These are phyloP conservation scores for Nemotelus pantherinus DNA, from an alignment of 2,888 invertebrate species.

Conservation along the genomic window DNA sequence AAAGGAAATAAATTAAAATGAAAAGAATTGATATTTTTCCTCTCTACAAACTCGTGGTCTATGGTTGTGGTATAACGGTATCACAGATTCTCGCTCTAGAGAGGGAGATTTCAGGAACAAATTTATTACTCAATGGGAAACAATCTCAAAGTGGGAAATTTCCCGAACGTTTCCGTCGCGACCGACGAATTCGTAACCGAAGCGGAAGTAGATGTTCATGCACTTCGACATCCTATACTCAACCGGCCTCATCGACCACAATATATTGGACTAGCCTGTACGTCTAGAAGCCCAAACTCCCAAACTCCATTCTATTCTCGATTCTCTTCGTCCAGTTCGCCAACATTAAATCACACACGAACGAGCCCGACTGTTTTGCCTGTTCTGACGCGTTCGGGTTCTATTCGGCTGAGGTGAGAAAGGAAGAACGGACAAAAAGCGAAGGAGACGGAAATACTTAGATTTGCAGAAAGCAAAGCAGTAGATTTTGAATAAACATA, in stretches of 20 bases:
- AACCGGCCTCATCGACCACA: conserved; percentile 45
- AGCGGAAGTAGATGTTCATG: conserved; percentile 52
- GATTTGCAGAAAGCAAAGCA: conserved; percentile 25
- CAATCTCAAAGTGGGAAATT: conserved; percentile 54
- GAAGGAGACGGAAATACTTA: conserved; percentile 35
- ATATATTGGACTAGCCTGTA: conserved; percentile 46
- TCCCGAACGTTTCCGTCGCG: conserved; percentile 53
- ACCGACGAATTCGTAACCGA: conserved; percentile 53
- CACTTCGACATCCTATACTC: conserved; percentile 50
- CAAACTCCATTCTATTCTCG: not conserved
- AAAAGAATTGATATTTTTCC: conserved; percentile 40
- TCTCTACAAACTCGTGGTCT: conserved; percentile 23
- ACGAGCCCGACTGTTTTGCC: conserved; percentile 12
- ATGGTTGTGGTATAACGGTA: conserved; percentile 20
- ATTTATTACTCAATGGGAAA: conserved; percentile 53
- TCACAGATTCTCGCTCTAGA: conserved; percentile 34
- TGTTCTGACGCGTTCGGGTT: not conserved
- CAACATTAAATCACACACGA: conserved; percentile 18
- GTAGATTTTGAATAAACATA: conserved; percentile 20
- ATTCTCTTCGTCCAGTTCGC: not conserved
- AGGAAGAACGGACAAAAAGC: not conserved
- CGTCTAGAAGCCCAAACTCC: conserved; percentile 8
- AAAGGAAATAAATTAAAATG: conserved; percentile 41
- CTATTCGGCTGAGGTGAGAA: conserved; percentile 11
- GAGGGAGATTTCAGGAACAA: conserved; percentile 50